Base-by-base conservation (phyloP, 2,113 vertebrate genomes). In the Nematolebias whitei region DNA sequence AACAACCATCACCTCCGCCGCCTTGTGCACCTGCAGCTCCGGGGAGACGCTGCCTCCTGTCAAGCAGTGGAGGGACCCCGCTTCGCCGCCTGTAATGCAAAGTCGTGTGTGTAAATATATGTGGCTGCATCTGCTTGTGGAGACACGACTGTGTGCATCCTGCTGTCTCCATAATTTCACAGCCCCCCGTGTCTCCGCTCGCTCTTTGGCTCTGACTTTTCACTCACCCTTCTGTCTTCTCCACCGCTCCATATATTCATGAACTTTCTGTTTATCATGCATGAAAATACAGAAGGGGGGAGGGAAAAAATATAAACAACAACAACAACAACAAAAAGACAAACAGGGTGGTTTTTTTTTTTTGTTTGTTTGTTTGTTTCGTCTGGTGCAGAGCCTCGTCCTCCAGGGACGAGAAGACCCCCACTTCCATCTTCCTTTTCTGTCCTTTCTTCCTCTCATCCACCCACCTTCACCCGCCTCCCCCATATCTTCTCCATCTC, bases 211-310 rank as follows among this genome's bases (percentile, higher is more conserved):
- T 86, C 82, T 68, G 68, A 84, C 83, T 82, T 69, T 74, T 80
- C 82, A 79, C 83, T 85, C 74, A 65, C 71, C 76, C 80, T 56
- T 79, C 68, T 39, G 47, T 53, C 72, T 29, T 7, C 53, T 52
- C 74, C 81, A 85, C 82, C 80, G 74, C 90, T 90, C 89, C 91
- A 91, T 91, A 91, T 91, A 92, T 92, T 92, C 91, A 93, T 92
- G 90, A 93, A 91, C 89, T 90, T 85, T 82, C 80, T 92, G 88
- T 91, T 92, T 92, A 91, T 90, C 86, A 85, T 91, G 90, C 90
- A 92, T 89, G 82, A 74, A 90, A 89, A 90, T 83, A 68, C 78
- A 85, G 86, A 78, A 78, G 74, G 81, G 78, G 73, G 68, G 44
- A 52, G 24, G n/a, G n/a, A 24, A 40, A 60, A 71, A 68, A 68